Percentiles rank a stretch among this genome's conserved stretches.
Evolutionary conservation across 2,888 invertebrate species (phyloP).

Genomic region (Eumacrocentrus americanus): DNA sequence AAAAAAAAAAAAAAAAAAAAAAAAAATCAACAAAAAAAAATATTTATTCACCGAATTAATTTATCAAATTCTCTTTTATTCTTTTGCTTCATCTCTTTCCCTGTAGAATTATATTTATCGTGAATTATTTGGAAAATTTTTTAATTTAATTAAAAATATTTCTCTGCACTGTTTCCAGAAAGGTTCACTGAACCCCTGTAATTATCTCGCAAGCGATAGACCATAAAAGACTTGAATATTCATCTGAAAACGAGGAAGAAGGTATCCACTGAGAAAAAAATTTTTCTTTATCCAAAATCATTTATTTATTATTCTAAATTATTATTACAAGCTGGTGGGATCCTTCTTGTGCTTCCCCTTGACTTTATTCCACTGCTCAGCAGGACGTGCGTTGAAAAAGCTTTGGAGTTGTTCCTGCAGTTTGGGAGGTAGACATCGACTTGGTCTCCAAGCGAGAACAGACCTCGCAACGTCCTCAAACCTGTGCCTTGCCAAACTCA

Average conservation of each 20-base stretch:
- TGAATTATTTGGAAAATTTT: not conserved
- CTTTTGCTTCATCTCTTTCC: not conserved
- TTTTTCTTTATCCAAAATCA: not conserved
- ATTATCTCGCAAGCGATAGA: conserved; percentile 15
- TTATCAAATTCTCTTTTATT: conserved; percentile 33
- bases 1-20: too few species aligned
- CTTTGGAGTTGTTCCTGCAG: conserved; percentile 43
- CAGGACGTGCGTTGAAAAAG: conserved; percentile 36
- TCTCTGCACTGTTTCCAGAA: not conserved
- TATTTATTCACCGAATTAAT: too few species aligned
- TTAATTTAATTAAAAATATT: conserved; percentile 11
- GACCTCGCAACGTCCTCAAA: conserved; percentile 37
- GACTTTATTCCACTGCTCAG: conserved; percentile 40
- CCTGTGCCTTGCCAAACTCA: conserved; percentile 44
- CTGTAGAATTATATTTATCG: not conserved
- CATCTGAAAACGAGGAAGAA: not conserved
- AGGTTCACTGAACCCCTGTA: not conserved
- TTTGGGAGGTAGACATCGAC: conserved; percentile 33
- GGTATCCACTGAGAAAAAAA: not conserved
- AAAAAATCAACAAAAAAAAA: too few species aligned
- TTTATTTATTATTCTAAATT: not conserved
- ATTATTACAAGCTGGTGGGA: not conserved
- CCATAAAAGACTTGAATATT: conserved; percentile 15
- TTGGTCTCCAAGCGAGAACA: conserved; percentile 49
- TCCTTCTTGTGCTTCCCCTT: too few species aligned